Evolutionary conservation across 2,888 invertebrate species (phyloP).

Genomic region (Volucella inanis): DNA sequence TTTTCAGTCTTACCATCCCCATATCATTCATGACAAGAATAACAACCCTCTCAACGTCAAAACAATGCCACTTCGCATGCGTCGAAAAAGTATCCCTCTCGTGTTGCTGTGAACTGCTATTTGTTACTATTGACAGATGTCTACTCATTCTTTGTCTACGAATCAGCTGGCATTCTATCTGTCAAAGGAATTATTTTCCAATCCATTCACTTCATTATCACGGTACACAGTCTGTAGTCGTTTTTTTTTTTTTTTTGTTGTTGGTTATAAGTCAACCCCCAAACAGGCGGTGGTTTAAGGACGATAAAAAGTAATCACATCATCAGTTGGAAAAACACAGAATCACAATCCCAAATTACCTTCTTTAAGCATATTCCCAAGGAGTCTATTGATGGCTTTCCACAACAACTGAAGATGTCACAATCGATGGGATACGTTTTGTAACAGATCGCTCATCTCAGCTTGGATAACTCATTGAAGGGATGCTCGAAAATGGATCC

Average conservation of each 20-base stretch:
- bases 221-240: conserved; percentile 28
- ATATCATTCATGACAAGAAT: not conserved
- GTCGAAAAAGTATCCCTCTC: conserved; percentile 41
- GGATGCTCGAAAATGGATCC: conserved; percentile 65
- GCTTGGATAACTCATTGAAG: conserved; percentile 1
- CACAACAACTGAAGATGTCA: conserved; percentile 25
- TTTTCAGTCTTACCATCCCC: not conserved
- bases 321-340: not conserved
- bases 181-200: conserved; percentile 56
- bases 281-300: not conserved
- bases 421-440: conserved; percentile 3
- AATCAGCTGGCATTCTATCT: conserved; percentile 65
- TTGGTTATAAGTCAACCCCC: conserved; percentile 30
- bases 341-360: not conserved
- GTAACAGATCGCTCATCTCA: conserved; percentile 1
- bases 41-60: conserved; percentile 40
- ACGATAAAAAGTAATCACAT: conserved; percentile 5
- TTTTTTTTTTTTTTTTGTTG: not conserved
- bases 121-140: conserved; percentile 30
- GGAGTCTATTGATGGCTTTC: conserved; percentile 2
- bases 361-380: conserved; percentile 21
- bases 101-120: not conserved
- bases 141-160: conserved; percentile 46
- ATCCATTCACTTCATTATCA: not conserved
- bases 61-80: conserved; percentile 61